Evolutionary conservation across 2,797 vertebrate genomes (phyloP).

Genomic region (Acanthurus lineatus): DNA sequence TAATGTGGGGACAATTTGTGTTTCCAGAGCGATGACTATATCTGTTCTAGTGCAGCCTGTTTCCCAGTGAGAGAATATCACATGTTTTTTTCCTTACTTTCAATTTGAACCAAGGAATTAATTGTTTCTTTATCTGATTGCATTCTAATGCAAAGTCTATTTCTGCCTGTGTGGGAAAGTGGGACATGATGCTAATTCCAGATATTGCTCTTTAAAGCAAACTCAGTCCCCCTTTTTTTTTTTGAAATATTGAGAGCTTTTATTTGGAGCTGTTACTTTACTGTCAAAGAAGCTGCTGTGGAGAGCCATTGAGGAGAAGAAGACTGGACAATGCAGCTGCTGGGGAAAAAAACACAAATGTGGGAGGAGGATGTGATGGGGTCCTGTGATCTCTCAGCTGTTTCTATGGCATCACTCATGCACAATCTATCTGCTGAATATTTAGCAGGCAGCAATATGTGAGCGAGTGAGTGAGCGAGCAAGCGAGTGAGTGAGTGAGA

Average conservation of each 20-base stretch:
- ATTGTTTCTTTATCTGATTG: conserved; percentile 69
- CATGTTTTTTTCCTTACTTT: conserved; percentile 43
- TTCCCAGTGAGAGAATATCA: conserved; percentile 23
- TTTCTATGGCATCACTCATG: conserved; percentile 73
- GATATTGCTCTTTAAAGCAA: conserved; percentile 54
- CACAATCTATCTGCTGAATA: conserved; percentile 65
- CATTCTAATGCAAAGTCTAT: conserved; percentile 59
- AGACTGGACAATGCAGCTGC: conserved; percentile 61
- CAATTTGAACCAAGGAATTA: conserved; percentile 48
- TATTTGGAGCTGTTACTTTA: conserved; percentile 2
- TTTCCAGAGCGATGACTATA: conserved; percentile 13
- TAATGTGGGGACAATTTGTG: conserved; percentile 14
- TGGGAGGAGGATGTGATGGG: conserved; percentile 61
- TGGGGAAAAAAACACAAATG: conserved; percentile 34
- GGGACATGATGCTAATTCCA: conserved; percentile 64
- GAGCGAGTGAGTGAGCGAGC: conserved; percentile 27
- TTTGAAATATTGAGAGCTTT: conserved; percentile 16
- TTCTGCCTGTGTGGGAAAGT: conserved; percentile 57
- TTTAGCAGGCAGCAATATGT: conserved; percentile 37
- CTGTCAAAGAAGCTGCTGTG: conserved; percentile 38
- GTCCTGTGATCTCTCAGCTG: conserved; percentile 67
- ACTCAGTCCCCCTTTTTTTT: conserved; percentile 4
- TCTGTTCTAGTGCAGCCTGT: conserved; percentile 16
- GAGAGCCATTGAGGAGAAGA: conserved; percentile 19
- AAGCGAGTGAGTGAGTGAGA: conserved; percentile 35